Evolutionary conservation across 2,888 invertebrate genomes (phyloP).

Genomic region (Trichogramma evanescens): DNA sequence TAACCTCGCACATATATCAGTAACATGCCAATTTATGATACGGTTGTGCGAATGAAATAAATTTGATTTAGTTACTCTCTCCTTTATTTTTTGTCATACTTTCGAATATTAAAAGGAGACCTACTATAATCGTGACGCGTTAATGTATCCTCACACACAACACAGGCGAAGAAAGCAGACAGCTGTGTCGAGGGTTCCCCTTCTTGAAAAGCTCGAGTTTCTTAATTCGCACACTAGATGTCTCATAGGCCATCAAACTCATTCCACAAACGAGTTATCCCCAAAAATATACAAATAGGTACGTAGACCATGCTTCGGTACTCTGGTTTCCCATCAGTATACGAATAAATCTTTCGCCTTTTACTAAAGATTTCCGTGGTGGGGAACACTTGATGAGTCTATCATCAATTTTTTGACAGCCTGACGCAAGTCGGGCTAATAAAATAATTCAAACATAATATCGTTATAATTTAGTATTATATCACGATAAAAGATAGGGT

Average conservation of each 20-base stretch:
- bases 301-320: background rate
- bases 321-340: constrained; percentile 43
- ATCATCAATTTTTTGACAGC: background rate
- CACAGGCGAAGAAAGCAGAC: no score
- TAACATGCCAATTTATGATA: no score
- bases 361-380: constrained; percentile 46
- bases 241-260: background rate
- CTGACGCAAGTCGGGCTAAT: background rate
- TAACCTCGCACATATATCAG: no score
- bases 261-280: background rate
- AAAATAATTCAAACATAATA: background rate
- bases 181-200: background rate
- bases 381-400: constrained; percentile 34
- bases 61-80: no score
- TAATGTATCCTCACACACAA: no score
- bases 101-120: no score
- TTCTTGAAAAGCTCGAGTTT: background rate
- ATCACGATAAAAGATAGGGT: no score
- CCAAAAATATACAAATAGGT: background rate
- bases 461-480: no score
- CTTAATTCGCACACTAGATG: background rate
- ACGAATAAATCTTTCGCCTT: constrained; percentile 46
- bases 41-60: no score
- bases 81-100: no score
- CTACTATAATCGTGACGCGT: no score